Evolutionary conservation across 2,113 vertebrate species (phyloP), one percentile per base, ranked within the genome.

Genomic region (Pampusana beccarii): DNA sequence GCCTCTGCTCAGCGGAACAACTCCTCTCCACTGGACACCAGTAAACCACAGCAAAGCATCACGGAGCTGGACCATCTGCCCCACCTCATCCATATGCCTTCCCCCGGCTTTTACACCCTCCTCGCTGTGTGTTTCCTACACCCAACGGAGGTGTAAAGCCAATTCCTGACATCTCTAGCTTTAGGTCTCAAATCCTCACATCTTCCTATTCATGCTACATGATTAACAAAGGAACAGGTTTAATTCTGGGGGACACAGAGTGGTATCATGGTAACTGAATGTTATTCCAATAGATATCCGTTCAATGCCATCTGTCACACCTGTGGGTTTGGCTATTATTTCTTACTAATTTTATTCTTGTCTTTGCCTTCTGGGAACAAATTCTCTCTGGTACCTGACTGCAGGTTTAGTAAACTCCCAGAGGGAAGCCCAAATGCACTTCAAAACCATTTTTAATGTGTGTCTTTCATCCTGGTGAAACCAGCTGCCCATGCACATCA

Each of bases 391-490:
- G 93, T 94, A 95, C 86, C 80, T 94, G 93, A 87, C 84, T 79
- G 38, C 16, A 94, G 80, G 94, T 93, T 92, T 74, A 70, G 77
- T 65, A 74, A 88, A 77, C 40, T 96, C 95, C 92, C 89, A 5
- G 36, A 89, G 58, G 92, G 88, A 97, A 91, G 65, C 77, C 70
- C 80, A 92, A 95, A 89, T 58, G 58, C 50, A 80, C 77, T 93
- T 94, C 91, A 93, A 57, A 97, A 95, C 73, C 46, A 93, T 88
- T 95, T 96, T 89, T 95, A 87, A 94, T 92, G 88, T 85, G 51
- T 95, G 93, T 75, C 67, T 94, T 92, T 95, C 89, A 82, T 91
- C 66, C 93, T 82, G 61, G 91, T 84, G 71, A 85, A 94, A 87
- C 86, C 91, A 96, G 88, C 95, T 96, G 94, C 67, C 95, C 94